Conservation (phyloP, 1,140 invertebrate genomes). For the Brachionus angularis region DNA sequence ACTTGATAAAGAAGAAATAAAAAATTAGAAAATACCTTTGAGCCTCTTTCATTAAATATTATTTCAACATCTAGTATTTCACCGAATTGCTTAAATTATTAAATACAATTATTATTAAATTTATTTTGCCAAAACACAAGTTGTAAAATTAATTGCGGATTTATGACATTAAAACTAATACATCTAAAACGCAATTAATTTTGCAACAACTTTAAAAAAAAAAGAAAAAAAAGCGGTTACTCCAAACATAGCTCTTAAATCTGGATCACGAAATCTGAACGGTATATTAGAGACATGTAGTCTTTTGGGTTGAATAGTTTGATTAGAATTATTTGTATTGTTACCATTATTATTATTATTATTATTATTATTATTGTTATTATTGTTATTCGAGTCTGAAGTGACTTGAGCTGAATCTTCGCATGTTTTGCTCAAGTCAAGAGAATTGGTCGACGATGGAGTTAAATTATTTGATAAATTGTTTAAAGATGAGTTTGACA, state of each 20-base stretch:
- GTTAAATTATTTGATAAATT: constrained; percentile 2
- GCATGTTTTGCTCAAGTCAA: not conserved
- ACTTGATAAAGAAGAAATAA: not conserved
- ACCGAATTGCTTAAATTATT: constrained; percentile 87
- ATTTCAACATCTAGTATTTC: constrained; percentile 98
- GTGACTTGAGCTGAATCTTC: not conserved
- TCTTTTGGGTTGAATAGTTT: constrained; percentile 53
- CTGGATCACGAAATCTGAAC: constrained; percentile 94
- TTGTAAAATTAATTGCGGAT: not conserved
- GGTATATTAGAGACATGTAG: constrained; percentile 91
- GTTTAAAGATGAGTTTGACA: constrained; percentile 5
- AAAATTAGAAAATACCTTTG: constrained; percentile 75
- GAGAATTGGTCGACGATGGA: not conserved
- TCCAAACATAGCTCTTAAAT: constrained; percentile 93
- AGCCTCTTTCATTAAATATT: constrained; percentile 98
- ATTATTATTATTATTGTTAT: not conserved
- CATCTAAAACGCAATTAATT: too few species aligned
- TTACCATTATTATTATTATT: too few species aligned
- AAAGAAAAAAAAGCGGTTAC: too few species aligned
- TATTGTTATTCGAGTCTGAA: not conserved
- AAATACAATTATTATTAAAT: not conserved
- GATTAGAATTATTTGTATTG: too few species aligned
- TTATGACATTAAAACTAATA: constrained; percentile 40
- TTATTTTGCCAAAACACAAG: too few species aligned
- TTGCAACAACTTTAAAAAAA: too few species aligned